Conservation (phyloP, 2,888 invertebrate genomes). For the Opisthograptis luteolata region DNA sequence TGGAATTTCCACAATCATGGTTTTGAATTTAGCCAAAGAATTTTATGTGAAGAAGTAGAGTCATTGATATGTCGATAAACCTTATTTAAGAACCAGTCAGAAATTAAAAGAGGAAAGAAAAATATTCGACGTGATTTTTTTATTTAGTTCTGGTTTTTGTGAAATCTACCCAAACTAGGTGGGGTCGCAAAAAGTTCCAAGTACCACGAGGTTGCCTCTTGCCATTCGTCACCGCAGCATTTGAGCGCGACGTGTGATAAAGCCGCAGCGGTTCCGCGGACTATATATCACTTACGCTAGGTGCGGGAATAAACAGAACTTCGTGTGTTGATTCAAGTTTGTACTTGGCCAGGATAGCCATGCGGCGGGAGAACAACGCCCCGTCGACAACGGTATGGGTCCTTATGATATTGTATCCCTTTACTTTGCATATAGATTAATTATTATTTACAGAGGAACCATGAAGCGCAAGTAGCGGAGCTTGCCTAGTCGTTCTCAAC, state of each 20-base stretch:
- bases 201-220: conserved; percentile 18
- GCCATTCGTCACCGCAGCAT: conserved; percentile 41
- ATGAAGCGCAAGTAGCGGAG: too few species aligned
- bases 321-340: background rate
- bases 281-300: conserved; percentile 39
- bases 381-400: background rate
- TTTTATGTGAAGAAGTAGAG: conserved; percentile 3
- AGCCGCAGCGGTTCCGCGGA: conserved; percentile 40
- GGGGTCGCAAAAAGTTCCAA: conserved; percentile 28
- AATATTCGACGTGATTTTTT: too few species aligned
- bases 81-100: background rate
- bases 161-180: conserved; percentile 23
- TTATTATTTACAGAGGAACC: too few species aligned
- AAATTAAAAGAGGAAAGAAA: background rate
- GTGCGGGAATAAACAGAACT: background rate
- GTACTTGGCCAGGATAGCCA: background rate
- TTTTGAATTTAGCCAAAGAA: conserved; percentile 24
- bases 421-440: too few species aligned
- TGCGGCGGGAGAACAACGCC: background rate
- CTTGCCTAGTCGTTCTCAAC: too few species aligned
- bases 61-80: conserved; percentile 12
- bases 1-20: conserved; percentile 32
- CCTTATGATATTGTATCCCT: too few species aligned
- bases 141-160: too few species aligned
- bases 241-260: conserved; percentile 43